Evolutionary conservation across 2,797 vertebrate species (phyloP), one percentile per base, ranked within the genome.

Genomic region (Fringilla coelebs): DNA sequence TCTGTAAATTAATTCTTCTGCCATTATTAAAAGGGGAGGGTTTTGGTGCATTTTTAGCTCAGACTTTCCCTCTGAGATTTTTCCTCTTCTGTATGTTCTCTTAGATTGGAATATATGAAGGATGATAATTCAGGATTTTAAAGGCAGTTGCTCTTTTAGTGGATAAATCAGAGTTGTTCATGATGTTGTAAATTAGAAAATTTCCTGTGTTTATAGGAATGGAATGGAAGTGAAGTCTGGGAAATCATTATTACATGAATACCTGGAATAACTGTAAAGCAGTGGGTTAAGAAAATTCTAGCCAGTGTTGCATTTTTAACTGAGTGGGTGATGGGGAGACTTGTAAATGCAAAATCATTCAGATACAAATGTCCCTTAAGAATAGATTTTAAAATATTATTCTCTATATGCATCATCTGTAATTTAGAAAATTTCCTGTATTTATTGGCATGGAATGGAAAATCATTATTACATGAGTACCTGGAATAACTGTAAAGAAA

Each of bases 21-120:
- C n/a, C 2, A 1, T 60, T 58, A 55, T 24, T 68, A 45, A 61
- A 57, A 67, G 21, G 5, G 17, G 25, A 9, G 2, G 3, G 1
- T 38, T 87, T 54, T 25, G 1, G 10, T 41, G 29, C 18, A 2
- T 52, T 68, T 75, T 61, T 25, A 40, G 19, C 29, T 85, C 29
- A 19, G 12, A 3, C 5, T 45, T 38, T 16, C 28, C 46, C 24
- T 60, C 46, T 60, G 38, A 60, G 55, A 17, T 70, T 25, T 90
- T 12, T 12, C 11, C 14, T 41, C 19, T 83, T 9, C 11, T 60
- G 2, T 48, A 12, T 17, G 0, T 77, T 89, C 29, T 74, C n/a
- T 66, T 49, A 71, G 41, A 38, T 48, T 48, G 51, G 32, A 52
- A 25, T 31, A 13, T 29, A 14, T 0, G 7, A 57, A 54, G 32